Percentiles rank a stretch among this genome's conserved stretches.
Conservation (phyloP, 1,140 invertebrate genomes). For the Cydia amplana region DNA sequence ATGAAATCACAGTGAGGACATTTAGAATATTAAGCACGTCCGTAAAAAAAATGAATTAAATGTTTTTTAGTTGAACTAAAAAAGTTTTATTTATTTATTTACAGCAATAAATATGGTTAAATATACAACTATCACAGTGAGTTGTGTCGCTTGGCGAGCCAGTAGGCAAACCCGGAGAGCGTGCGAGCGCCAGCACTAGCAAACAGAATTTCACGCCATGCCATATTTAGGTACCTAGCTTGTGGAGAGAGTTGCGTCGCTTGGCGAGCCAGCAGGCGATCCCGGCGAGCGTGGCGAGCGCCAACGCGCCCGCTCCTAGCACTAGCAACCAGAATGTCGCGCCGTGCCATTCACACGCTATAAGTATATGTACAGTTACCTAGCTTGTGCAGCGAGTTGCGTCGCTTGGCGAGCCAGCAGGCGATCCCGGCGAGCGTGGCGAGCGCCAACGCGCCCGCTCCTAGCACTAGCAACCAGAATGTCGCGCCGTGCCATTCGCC, state of each 20-base stretch:
- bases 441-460: slow-evolving; percentile 47
- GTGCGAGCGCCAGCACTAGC: slow-evolving; percentile 50
- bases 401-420: slow-evolving; percentile 57
- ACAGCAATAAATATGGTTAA: too few relatives aligned
- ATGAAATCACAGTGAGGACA: too few relatives aligned
- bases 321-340: slow-evolving; percentile 60
- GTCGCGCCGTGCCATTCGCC: slow-evolving; percentile 57
- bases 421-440: slow-evolving; percentile 50
- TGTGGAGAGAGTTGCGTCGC: slow-evolving; percentile 58
- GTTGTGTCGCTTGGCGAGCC: slow-evolving; percentile 46
- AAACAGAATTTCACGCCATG: slow-evolving; percentile 59
- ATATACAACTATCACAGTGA: too few relatives aligned
- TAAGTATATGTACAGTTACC: too few relatives aligned
- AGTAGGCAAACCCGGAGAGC: slow-evolving; percentile 57
- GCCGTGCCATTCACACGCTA: too few relatives aligned
- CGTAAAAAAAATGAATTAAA: too few relatives aligned
- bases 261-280: slow-evolving; percentile 63
- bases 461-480: slow-evolving; percentile 59
- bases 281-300: slow-evolving; percentile 43
- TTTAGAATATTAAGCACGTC: too few relatives aligned
- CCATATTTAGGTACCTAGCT: slow-evolving; percentile 64
- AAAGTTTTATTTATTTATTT: too few relatives aligned
- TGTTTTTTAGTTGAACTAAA: too few relatives aligned
- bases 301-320: slow-evolving; percentile 44
- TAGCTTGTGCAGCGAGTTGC: background rate